A percentile compares a stretch with the other conserved stretches of the same genome.
Evolutionary conservation across 2,888 invertebrate species (phyloP).

Genomic region (Acronicta psi): DNA sequence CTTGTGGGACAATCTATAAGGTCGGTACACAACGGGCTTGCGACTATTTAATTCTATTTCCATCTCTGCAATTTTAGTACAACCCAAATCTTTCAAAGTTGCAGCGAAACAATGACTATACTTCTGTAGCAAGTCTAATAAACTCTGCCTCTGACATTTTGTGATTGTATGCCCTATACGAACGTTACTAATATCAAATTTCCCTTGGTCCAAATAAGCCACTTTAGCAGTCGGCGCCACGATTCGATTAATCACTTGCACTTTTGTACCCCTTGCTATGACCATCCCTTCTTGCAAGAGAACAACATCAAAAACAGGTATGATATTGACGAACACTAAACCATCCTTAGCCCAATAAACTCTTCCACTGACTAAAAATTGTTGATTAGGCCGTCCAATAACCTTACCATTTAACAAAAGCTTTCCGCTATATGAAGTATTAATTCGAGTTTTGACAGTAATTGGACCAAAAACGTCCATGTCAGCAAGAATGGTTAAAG

Average conservation of each 20-base stretch:
- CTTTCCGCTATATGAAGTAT: neutral
- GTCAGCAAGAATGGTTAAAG: neutral
- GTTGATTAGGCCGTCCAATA: neutral
- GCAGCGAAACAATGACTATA: slow-evolving; percentile 1
- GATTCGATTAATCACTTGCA: neutral
- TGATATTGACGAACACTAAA: neutral
- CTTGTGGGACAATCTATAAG: too few species aligned
- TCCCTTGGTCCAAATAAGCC: neutral
- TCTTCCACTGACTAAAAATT: neutral
- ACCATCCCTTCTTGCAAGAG: neutral
- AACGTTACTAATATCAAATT: neutral
- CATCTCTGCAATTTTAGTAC: slow-evolving; percentile 3
- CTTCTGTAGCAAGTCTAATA: neutral
- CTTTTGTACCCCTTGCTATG: neutral
- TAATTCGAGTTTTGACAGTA: neutral
- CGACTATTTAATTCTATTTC: slow-evolving; percentile 1
- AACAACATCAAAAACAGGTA: neutral
- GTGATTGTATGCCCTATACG: neutral
- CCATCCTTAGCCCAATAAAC: neutral
- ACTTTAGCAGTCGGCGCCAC: neutral
- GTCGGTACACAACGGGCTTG: too few species aligned
- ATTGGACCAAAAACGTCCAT: neutral
- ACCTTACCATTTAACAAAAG: neutral
- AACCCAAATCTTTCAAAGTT: neutral
- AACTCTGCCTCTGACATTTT: neutral